Evolutionary conservation across 2,888 invertebrate species (phyloP).

Genomic region (Didymodactylos carnosus): DNA sequence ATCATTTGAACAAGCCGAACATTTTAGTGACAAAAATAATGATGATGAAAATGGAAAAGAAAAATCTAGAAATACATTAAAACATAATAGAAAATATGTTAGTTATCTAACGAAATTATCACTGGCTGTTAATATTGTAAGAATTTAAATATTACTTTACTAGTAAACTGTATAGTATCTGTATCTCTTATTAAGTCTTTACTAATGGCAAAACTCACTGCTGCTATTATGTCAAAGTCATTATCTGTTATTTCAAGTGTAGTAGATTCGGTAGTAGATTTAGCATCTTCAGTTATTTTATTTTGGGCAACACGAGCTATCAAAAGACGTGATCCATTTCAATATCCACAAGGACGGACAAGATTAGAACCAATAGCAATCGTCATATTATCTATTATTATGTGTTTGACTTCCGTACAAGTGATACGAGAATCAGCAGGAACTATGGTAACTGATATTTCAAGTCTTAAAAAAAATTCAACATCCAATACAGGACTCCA

Average conservation of each 20-base stretch:
- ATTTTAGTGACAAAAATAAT: background rate
- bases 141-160: conserved; percentile 4
- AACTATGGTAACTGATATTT: conserved; percentile 21
- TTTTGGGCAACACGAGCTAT: conserved; percentile 33
- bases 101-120: conserved; percentile 21
- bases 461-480: background rate
- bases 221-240: conserved; percentile 36
- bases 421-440: conserved; percentile 32
- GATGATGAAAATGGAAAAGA: background rate
- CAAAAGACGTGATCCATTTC: conserved; percentile 31
- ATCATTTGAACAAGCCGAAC: conserved; percentile 24
- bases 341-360: conserved; percentile 36
- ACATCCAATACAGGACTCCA: conserved; percentile 20
- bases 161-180: background rate
- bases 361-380: conserved; percentile 35
- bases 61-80: too few species aligned
- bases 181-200: conserved; percentile 21
- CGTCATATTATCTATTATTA: conserved; percentile 35
- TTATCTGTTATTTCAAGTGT: conserved; percentile 37
- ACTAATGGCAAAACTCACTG: conserved; percentile 32
- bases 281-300: conserved; percentile 34
- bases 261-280: conserved; percentile 37
- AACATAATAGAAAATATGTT: conserved; percentile 19
- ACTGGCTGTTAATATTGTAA: conserved; percentile 25
- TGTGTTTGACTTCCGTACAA: conserved; percentile 36